Base-by-base conservation (phyloP, 2,888 invertebrate species). In the Acronicta leporina region DNA sequence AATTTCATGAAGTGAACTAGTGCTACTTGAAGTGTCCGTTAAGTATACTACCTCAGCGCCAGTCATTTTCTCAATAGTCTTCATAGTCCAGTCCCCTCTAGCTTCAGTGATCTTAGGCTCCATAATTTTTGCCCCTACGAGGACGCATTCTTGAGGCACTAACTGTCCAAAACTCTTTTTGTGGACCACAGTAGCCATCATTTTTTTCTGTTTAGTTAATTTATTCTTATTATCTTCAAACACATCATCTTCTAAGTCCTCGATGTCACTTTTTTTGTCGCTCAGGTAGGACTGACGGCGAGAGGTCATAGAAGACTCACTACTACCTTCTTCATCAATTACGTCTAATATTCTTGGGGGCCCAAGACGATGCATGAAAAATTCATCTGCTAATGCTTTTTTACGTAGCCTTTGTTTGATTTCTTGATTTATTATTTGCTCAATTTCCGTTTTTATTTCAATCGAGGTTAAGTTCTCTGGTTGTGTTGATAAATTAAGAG, bases 261-360 rank as follows among this genome's bases (percentile, higher is more conserved):
- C 94, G 59, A 77, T 82, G 75, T 95, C 90, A 83, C 92, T 89
- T 86, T 89, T 90, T 53, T 91, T 94, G 42, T 94, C 94, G 79
- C 92, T 84, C 79, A 95, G 79, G 87, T 95, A 91, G 77, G 95
- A 88, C 75, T 95, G 91, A 79, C 95, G 82, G 75, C 95, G 83
- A 75, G 96, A 95, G 73, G 95, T 92, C 69, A 95, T 94, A 70
- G 96, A 96, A 6, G 95, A 94, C 79, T 96, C 96, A 81, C 93
- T 88, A 78, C 97, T 97, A 5, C 95, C 95, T 91, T 97, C 97
- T 88, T 97, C 97, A 79, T 96, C 96, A 72, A 97, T 97, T 7
- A 96, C 97, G 82, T 97, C 97, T 80, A 97, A 91, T 71, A 95
- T 96, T 82, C 97, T 95, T 11, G 96, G 96, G 79, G 96, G 95